These are phyloP conservation scores for Gorsachius magnificus DNA, from an alignment of 2,797 vertebrate species.

Conservation along the genomic window DNA sequence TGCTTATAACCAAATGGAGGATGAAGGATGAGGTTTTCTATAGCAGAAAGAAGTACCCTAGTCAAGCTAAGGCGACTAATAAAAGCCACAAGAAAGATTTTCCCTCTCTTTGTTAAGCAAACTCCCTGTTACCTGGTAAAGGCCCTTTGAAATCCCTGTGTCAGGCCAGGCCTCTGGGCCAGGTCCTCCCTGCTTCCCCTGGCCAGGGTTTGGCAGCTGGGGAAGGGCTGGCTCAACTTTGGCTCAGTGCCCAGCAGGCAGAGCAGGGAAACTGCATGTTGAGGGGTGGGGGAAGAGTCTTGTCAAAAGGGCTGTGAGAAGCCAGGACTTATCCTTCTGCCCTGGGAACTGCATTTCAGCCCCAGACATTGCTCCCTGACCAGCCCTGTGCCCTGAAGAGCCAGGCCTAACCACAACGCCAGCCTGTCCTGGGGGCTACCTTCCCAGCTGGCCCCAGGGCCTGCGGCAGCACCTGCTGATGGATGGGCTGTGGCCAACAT, in stretches of 20 bases:
- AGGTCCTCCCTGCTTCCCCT: background rate
- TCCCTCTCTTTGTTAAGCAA: background rate
- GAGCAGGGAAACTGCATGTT: fast-evolving
- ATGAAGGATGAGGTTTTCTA: background rate
- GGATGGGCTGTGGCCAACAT: background rate
- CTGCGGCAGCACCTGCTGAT: fast-evolving
- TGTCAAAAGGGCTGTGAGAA: background rate
- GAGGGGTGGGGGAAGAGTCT: fast-evolving
- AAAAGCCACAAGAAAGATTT: background rate
- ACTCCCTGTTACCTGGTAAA: no score
- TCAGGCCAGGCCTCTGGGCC: background rate
- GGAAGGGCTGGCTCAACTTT: no score
- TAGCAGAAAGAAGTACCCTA: background rate
- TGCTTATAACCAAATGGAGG: background rate
- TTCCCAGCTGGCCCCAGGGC: no score
- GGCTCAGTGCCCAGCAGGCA: background rate
- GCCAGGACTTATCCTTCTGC: background rate
- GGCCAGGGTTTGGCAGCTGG: fast-evolving
- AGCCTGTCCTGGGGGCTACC: background rate
- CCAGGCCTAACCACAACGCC: background rate
- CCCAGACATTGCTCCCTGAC: background rate
- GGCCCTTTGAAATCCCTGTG: background rate
- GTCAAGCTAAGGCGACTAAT: background rate
- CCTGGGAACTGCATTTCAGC: background rate
- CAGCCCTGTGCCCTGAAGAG: background rate